These are phyloP conservation scores for Pachymerium ferrugineum DNA, from an alignment of 2,888 invertebrate genomes.

Conservation along the genomic window DNA sequence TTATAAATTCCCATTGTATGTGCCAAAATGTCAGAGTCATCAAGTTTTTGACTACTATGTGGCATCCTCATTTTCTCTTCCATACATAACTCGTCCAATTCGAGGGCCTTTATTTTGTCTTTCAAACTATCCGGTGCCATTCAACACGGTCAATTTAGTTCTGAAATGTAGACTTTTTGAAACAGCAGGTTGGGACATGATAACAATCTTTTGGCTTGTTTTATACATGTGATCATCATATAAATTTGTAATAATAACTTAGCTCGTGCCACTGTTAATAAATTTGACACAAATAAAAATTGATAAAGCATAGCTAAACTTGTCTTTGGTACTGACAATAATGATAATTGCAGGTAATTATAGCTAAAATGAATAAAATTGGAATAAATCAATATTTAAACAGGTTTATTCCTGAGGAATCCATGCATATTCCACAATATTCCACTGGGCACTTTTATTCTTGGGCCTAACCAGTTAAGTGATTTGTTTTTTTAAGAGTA, in stretches of 20 bases:
- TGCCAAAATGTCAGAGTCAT: neutral
- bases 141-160: neutral
- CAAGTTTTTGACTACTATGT: neutral
- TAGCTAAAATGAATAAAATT: no score
- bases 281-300: no score
- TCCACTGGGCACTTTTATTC: no score
- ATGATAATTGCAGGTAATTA: no score
- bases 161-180: neutral
- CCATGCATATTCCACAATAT: no score
- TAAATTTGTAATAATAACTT: no score
- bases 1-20: slow-evolving; percentile 3
- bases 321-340: no score
- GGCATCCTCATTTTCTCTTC: neutral
- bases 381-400: no score
- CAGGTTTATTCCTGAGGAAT: no score
- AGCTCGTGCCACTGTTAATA: no score
- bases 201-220: neutral
- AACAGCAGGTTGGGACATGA: neutral
- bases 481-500: neutral
- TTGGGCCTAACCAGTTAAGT: neutral
- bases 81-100: slow-evolving; percentile 20
- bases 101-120: neutral
- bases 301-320: no score
- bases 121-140: neutral
- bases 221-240: neutral